phyloP scores from a whole-genome alignment of 2,888 invertebrate species.

The Chydorus sphaericus region DNA sequence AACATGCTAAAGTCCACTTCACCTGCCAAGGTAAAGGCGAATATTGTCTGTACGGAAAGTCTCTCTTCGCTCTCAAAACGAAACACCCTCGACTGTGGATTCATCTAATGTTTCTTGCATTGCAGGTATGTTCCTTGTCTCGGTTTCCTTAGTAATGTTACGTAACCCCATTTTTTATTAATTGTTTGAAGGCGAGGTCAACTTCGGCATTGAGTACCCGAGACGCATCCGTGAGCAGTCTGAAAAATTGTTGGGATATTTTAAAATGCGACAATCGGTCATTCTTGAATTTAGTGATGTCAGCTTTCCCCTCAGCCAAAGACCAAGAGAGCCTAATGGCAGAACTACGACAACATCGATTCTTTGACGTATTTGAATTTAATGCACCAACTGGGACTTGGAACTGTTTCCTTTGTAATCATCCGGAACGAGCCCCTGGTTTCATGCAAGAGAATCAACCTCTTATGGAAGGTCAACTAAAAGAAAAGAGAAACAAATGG shows the following conservation, averaged over 20 bases:
- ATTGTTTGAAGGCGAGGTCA: slow-evolving; percentile 43
- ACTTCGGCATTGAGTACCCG: slow-evolving; percentile 61
- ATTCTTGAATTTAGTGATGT: slow-evolving; percentile 78
- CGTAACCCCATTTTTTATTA: too few relatives aligned
- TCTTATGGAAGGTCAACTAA: slow-evolving; percentile 76
- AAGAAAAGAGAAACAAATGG: slow-evolving; percentile 87
- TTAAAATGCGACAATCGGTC: slow-evolving; percentile 80
- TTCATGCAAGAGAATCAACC: slow-evolving; percentile 68
- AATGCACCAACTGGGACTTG: slow-evolving; percentile 45
- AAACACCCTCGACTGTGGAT: slow-evolving; percentile 80
- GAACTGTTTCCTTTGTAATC: slow-evolving; percentile 88
- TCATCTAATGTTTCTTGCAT: slow-evolving; percentile 86
- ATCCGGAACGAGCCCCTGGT: slow-evolving; percentile 75
- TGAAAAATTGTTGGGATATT: slow-evolving; percentile 88
- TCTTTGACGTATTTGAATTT: slow-evolving; percentile 85
- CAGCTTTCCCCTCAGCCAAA: slow-evolving; percentile 81
- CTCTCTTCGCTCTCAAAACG: slow-evolving; percentile 35
- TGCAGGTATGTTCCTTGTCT: slow-evolving; percentile 42
- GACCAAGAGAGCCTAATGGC: slow-evolving; percentile 74
- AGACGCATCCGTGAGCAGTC: slow-evolving; percentile 63
- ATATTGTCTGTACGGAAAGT: slow-evolving; percentile 60
- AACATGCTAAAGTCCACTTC: slow-evolving; percentile 74
- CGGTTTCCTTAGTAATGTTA: slow-evolving; percentile 21
- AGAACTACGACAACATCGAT: slow-evolving; percentile 71
- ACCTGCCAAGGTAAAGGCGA: slow-evolving; percentile 60